Base-by-base conservation (phyloP, 2,797 vertebrate genomes). In the Tadarida brasiliensis region DNA sequence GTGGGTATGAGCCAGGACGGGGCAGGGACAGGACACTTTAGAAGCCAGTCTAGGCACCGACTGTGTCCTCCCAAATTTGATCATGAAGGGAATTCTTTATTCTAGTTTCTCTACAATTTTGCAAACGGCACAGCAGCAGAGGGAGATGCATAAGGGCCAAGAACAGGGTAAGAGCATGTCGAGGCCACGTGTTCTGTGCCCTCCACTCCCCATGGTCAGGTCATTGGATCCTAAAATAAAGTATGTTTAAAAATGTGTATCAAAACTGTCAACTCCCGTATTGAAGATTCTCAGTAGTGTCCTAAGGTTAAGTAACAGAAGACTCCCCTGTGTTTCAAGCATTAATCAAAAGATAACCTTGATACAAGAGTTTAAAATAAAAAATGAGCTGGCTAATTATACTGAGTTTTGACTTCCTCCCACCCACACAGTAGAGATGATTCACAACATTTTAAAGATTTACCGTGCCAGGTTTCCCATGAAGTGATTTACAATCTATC, bases 281-380 rank as follows among this genome's bases (percentile, higher is more conserved):
- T 3, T n/a, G 20, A 22, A 84, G 33, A 67, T 57, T 85, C 65
- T 56, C 68, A 77, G n/a, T 57, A 63, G 59, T 49, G 14, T 59
- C 61, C 8, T 84, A 61, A 54, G 68, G 15, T 76, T 95, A 81
- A 33, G 28, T 30, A 84, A 70, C 35, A 68, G 30, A 77, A 85
- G 47, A 71, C 14, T 28, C 39, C 61, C 39, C 8, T 65, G 20
- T 47, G 49, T 78, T 77, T 90, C 35, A 85, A 39, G 30, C 61
- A 63, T 44, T 19, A 30, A 22, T 78, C 22, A 35, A 96, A 87
- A 63, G n/a, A 22, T 57, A 44, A 44, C 28, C 26, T 87, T 44
- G 33, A 86, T 56, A 90, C 81, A 91, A 70, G 39, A 74, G 57
- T 91, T 94, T 65, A 89, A 92, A 84, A 24, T 63, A 54, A 82